phyloP scores from a whole-genome alignment of 1,140 invertebrate genomes.

The Melitaea cinxia region DNA sequence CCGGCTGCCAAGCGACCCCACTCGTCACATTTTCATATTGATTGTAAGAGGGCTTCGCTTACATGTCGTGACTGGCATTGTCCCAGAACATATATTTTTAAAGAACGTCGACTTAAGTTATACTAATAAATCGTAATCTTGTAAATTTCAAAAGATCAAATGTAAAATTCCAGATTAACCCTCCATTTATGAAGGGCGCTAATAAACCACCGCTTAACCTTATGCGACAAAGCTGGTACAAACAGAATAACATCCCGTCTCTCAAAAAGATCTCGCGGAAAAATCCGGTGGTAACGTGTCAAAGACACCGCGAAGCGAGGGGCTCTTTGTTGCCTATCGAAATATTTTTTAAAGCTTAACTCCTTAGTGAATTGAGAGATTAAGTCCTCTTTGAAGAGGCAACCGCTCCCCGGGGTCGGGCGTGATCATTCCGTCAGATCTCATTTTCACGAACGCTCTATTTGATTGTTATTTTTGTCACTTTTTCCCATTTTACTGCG shows the following conservation, averaged over 20 bases:
- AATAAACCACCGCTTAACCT: slow-evolving; percentile 79
- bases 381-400: slow-evolving; percentile 79
- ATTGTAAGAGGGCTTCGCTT: slow-evolving; percentile 61
- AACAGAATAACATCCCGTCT: slow-evolving; percentile 76
- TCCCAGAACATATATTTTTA: slow-evolving; percentile 50
- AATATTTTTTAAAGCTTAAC: slow-evolving; percentile 81
- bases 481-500: slow-evolving; percentile 67
- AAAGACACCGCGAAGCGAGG: slow-evolving; percentile 75
- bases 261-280: slow-evolving; percentile 72
- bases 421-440: slow-evolving; percentile 79
- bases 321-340: slow-evolving; percentile 75
- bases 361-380: slow-evolving; percentile 82
- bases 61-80: slow-evolving; percentile 45
- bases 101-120: slow-evolving; percentile 15
- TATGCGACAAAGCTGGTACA: slow-evolving; percentile 76
- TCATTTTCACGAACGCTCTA: slow-evolving; percentile 78
- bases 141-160: slow-evolving; percentile 40
- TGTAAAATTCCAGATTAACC: slow-evolving; percentile 49
- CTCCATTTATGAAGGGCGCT: slow-evolving; percentile 70
- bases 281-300: slow-evolving; percentile 77
- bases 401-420: slow-evolving; percentile 72
- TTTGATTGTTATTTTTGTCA: slow-evolving; percentile 81
- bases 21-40: slow-evolving; percentile 77
- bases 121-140: slow-evolving; percentile 28
- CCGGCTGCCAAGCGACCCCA: slow-evolving; percentile 69